These are phyloP conservation scores for Coecobrya sp. DNA, from an alignment of 2,888 invertebrate species.

Conservation along the genomic window DNA sequence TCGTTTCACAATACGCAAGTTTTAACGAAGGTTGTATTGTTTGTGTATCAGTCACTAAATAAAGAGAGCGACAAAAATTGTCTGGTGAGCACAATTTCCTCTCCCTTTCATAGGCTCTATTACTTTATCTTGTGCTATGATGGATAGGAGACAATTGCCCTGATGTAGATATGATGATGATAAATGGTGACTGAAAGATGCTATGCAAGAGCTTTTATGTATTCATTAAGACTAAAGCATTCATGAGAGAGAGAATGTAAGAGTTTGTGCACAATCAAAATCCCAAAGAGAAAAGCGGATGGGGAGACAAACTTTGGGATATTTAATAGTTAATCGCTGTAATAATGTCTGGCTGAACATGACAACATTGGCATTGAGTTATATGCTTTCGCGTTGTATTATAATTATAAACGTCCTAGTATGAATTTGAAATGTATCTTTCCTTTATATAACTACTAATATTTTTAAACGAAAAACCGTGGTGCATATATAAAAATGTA, in stretches of 20 bases:
- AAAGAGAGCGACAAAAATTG: not conserved
- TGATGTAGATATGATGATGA: conserved; percentile 74
- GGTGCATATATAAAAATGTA: too few relatives aligned
- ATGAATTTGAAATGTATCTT: not conserved
- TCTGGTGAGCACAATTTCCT: not conserved
- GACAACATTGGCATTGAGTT: conserved; percentile 74
- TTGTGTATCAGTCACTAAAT: not conserved
- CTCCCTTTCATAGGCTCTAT: not conserved
- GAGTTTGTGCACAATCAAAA: not conserved
- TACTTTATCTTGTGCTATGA: conserved; percentile 54
- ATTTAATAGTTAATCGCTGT: conserved; percentile 74
- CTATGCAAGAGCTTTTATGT: conserved; percentile 74
- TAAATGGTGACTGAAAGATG: conserved; percentile 71
- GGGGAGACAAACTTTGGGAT: conserved; percentile 66
- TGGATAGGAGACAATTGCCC: conserved; percentile 73
- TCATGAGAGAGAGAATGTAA: not conserved
- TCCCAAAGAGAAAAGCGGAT: conserved; percentile 31
- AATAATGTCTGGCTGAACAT: conserved; percentile 75
- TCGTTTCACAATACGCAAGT: not conserved
- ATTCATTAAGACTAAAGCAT: conserved; percentile 77
- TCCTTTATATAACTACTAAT: too few relatives aligned
- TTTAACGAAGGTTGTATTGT: not conserved
- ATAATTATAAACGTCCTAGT: not conserved
- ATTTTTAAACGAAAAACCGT: too few relatives aligned
- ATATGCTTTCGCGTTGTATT: not conserved